phyloP scores from a whole-genome alignment of 2,797 vertebrate genomes.

The Rhinophrynus dorsalis region DNA sequence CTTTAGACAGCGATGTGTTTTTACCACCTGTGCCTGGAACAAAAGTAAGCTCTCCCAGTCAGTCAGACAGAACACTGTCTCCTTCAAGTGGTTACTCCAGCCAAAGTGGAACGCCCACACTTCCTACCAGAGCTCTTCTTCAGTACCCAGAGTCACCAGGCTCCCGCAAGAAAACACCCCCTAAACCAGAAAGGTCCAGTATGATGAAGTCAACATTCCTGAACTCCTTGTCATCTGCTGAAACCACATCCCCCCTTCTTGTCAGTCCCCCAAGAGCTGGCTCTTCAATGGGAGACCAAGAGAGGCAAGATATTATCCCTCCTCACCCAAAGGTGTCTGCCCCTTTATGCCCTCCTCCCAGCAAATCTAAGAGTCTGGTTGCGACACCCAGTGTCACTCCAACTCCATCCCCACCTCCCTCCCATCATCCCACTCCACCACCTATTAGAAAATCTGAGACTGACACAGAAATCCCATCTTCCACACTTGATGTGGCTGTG shows the following conservation, averaged over 20 bases:
- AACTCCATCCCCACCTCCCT: constrained; percentile 82
- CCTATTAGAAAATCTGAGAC: constrained; percentile 71
- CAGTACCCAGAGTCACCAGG: constrained; percentile 71
- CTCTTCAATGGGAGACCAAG: constrained; percentile 43
- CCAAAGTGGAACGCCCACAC: constrained; percentile 91
- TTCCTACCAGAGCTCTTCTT: constrained; percentile 77
- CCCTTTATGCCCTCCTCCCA: constrained; percentile 83
- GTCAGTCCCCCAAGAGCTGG: constrained; percentile 21
- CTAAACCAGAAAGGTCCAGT: constrained; percentile 79
- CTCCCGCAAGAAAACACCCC: constrained; percentile 72
- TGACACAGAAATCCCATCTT: constrained; percentile 42
- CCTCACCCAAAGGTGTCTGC: constrained; percentile 89
- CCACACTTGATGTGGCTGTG: constrained; percentile 45
- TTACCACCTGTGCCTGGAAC: constrained; percentile 38
- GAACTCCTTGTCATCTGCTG: constrained; percentile 82
- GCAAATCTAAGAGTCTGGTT: constrained; percentile 67
- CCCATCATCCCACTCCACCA: constrained; percentile 85
- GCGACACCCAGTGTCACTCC: constrained; percentile 56
- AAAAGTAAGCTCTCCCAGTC: constrained; percentile 65
- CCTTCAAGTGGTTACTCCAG: constrained; percentile 97
- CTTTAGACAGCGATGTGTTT: constrained; percentile 16
- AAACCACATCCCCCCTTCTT: constrained; percentile 73
- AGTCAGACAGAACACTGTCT: constrained; percentile 90
- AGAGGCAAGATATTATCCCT: constrained; percentile 78
- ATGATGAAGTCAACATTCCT: constrained; percentile 77